Evolutionary conservation across 2,113 vertebrate species (phyloP).

Genomic region (Nothocercus julius): DNA sequence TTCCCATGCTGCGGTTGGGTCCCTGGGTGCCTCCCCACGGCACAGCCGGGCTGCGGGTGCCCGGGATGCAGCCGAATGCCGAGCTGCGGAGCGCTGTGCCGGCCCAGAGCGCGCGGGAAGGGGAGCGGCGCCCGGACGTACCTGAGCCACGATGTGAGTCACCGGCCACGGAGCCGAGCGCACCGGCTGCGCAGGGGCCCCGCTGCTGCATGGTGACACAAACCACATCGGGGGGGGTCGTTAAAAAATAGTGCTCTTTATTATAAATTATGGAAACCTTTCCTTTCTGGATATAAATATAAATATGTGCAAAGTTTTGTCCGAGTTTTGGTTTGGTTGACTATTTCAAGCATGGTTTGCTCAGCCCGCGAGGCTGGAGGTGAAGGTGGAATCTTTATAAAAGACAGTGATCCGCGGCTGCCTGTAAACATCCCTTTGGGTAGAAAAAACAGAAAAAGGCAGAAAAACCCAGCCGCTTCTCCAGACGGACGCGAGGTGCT

Average conservation of each 20-base stretch:
- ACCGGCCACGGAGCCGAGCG: too few relatives aligned
- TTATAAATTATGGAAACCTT: slow-evolving; percentile 97
- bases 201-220: not conserved
- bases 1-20: too few relatives aligned
- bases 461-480: slow-evolving; percentile 71
- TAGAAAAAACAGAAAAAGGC: slow-evolving; percentile 43
- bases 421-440: slow-evolving; percentile 85
- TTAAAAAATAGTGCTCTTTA: slow-evolving; percentile 98
- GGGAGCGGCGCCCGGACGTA: too few relatives aligned
- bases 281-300: slow-evolving; percentile 90
- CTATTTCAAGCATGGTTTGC: slow-evolving; percentile 87
- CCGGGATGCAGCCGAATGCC: too few relatives aligned
- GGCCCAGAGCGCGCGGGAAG: too few relatives aligned
- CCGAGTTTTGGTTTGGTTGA: slow-evolving; percentile 82
- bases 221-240: slow-evolving; percentile 54
- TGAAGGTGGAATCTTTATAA: slow-evolving; percentile 91
- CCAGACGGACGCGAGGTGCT: not conserved
- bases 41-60: too few relatives aligned
- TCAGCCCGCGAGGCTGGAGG: slow-evolving; percentile 80
- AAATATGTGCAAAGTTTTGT: slow-evolving; percentile 98
- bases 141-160: too few relatives aligned
- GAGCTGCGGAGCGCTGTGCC: too few relatives aligned
- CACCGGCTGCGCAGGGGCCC: too few relatives aligned
- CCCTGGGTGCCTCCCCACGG: too few relatives aligned
- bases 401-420: slow-evolving; percentile 88